Evolutionary conservation across 2,113 vertebrate genomes (phyloP), one percentile per base, ranked within the genome.

Genomic region (Petrocephalus microphthalmus): DNA sequence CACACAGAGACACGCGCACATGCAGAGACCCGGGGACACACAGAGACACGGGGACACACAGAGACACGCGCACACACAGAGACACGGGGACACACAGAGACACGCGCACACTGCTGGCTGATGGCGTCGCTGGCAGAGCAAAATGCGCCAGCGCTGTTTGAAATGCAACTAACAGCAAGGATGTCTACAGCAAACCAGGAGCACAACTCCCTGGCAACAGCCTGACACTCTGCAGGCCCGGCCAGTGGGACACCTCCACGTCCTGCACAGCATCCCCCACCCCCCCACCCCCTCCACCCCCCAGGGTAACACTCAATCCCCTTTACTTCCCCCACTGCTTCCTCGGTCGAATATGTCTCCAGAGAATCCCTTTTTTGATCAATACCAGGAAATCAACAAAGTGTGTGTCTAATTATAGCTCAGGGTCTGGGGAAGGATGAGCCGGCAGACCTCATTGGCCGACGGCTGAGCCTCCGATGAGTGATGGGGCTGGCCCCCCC

Each of bases 351-450:
- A 13, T 45, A 11, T 60, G 29, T 47, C 29, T 37, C 19, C 54
- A 37, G 51, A 86, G 37, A 54, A 57, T 86, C 20, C 33, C 25
- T 10, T 60, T 60, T 47, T n/a, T 78, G 52, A 86, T 86, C 85
- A 86, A 64, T 86, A 64, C 56, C 33, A 60, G 56, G 85, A 86
- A 86, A 64, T 86, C 57, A 86, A 64, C 85, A 86, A 64, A 60
- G 13, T 29, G 54, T 60, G 37, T 56, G 7, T 57, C 85, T 86
- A 86, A 64, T 86, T 86, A 60, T 86, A 60, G 85, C 56, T 19
- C 33, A 56, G 8, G 54, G 29, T 86, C 37, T 2, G 33, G 85
- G 51, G 42, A 33, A 29, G 37, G 37, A 64, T 86, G 85, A 45
- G 85, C 45, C 20, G 6, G 56, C 29, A 29, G 20, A 86, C 13